These are phyloP conservation scores for Gallinago paraguaiae DNA, from an alignment of 2,113 vertebrate species.

Conservation along the genomic window DNA sequence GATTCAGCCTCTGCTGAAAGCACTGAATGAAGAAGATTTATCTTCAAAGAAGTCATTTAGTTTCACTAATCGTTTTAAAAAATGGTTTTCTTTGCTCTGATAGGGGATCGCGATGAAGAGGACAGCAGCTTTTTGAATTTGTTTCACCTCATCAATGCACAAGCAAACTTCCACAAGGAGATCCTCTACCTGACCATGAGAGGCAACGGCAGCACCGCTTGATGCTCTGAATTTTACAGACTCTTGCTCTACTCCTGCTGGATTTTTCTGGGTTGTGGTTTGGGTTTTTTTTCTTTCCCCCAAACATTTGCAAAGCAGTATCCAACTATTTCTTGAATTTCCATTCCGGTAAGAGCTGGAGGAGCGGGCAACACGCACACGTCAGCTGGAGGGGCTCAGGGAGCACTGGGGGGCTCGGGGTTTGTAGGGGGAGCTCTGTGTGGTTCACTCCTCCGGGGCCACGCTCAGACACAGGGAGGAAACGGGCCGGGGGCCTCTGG, in stretches of 20 bases:
- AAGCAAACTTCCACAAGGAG: constrained; percentile 87
- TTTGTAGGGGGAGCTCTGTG: not conserved
- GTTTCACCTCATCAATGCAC: constrained; percentile 83
- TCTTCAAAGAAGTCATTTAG: not conserved
- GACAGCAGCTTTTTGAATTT: constrained; percentile 78
- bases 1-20: not conserved
- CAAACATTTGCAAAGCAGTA: not conserved
- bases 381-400: not conserved
- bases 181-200: constrained; percentile 76
- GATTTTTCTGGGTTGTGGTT: too few relatives aligned
- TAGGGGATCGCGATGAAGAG: constrained; percentile 72
- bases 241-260: not conserved
- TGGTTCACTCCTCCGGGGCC: not conserved
- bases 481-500: not conserved
- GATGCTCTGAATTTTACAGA: not conserved
- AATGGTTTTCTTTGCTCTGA: not conserved
- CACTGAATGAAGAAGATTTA: not conserved
- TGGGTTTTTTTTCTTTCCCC: not conserved
- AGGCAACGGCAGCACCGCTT: not conserved
- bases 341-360: not conserved
- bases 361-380: fast-evolving
- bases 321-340: not conserved
- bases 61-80: not conserved
- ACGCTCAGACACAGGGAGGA: not conserved
- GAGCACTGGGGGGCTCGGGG: not conserved